Conservation (phyloP, 1,140 invertebrate species). For the Mycetomoellerius zeteki region DNA sequence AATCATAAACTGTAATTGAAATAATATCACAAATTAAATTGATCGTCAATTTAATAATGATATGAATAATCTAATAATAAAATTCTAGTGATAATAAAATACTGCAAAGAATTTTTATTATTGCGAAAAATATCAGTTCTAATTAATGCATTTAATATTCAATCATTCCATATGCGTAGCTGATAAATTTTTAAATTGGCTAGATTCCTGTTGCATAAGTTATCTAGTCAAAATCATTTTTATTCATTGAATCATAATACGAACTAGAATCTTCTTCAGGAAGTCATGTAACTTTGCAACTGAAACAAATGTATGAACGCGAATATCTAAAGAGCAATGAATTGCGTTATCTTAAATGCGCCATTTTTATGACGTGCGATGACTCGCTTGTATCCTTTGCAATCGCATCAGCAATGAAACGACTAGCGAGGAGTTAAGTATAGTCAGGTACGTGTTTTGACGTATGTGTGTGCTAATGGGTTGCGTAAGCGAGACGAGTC, state of each 20-base stretch:
- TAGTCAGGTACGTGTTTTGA: slow-evolving; percentile 60
- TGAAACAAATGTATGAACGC: not conserved
- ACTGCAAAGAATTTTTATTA: no score
- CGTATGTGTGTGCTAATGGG: slow-evolving; percentile 57
- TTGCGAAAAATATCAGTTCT: no score
- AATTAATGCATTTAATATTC: not conserved
- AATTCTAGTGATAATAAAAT: no score
- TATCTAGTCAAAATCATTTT: slow-evolving; percentile 11
- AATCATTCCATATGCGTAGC: not conserved
- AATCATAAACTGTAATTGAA: no score
- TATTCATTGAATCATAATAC: not conserved
- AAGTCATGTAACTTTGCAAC: not conserved
- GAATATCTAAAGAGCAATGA: slow-evolving; percentile 15
- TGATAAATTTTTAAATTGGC: not conserved
- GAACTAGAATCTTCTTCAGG: not conserved
- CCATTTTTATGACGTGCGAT: slow-evolving; percentile 52
- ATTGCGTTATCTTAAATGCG: slow-evolving; percentile 14
- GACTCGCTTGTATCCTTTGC: slow-evolving; percentile 35
- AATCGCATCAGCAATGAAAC: slow-evolving; percentile 7
- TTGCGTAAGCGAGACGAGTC: slow-evolving; percentile 65
- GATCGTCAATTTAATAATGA: no score
- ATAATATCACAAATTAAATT: no score
- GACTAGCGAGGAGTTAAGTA: slow-evolving; percentile 27
- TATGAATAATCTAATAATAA: no score
- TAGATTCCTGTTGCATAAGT: not conserved